These are phyloP conservation scores for Phragmatobia fuliginosa DNA, from an alignment of 2,888 invertebrate species.

Conservation along the genomic window DNA sequence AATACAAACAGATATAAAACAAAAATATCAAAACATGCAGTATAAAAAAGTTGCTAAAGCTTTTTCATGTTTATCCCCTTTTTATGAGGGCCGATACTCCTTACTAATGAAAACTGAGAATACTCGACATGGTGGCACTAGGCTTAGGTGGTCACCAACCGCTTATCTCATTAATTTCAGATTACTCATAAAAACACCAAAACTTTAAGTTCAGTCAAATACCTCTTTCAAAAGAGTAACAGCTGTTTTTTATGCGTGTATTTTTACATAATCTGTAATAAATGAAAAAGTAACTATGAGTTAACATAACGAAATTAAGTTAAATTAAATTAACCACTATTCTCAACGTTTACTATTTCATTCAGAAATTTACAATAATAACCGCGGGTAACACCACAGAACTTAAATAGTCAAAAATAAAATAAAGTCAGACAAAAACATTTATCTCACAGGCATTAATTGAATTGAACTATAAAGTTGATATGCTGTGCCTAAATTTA, in stretches of 20 bases:
- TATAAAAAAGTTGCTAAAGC: conserved; percentile 1
- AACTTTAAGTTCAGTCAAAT: not conserved
- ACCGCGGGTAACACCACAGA: too few species aligned
- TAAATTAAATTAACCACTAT: not conserved
- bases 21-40: not conserved
- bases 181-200: not conserved
- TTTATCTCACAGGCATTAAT: too few species aligned
- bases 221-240: not conserved
- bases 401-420: not conserved
- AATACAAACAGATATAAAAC: not conserved
- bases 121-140: not conserved
- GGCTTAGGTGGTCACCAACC: not conserved
- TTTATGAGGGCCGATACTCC: conserved; percentile 1
- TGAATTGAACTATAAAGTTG: too few species aligned
- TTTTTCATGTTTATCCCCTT: not conserved
- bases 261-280: not conserved
- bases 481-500: too few species aligned
- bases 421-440: not conserved
- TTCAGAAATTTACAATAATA: not conserved
- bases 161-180: conserved; percentile 1
- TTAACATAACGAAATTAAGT: not conserved
- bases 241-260: not conserved
- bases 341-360: not conserved
- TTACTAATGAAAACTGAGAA: conserved; percentile 1
- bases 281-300: not conserved